phyloP scores from a whole-genome alignment of 1,140 invertebrate genomes.

The Dendrolimus kikuchii region DNA sequence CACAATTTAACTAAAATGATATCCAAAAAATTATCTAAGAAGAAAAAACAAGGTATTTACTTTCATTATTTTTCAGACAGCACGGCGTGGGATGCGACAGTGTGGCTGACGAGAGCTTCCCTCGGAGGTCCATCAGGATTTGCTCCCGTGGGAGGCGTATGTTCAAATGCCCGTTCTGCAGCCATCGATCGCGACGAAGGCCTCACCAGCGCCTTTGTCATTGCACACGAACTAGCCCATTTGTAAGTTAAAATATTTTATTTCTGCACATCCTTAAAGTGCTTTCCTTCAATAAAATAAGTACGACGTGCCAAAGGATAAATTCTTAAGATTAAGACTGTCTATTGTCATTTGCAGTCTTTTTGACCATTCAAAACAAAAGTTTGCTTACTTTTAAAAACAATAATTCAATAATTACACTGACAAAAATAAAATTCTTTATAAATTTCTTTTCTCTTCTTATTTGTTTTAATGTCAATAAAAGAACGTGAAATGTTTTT shows the following conservation, averaged over 20 bases:
- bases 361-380: too few relatives aligned
- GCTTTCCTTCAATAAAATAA: not conserved
- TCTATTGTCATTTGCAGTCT: too few relatives aligned
- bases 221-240: conserved; percentile 87
- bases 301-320: not conserved
- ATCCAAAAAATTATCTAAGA: too few relatives aligned
- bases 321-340: too few relatives aligned
- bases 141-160: conserved; percentile 84
- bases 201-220: conserved; percentile 85
- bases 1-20: too few relatives aligned
- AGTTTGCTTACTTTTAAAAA: too few relatives aligned
- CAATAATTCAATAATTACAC: too few relatives aligned
- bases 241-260: conserved; percentile 74
- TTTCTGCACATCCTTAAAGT: not conserved
- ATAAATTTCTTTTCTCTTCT: too few relatives aligned
- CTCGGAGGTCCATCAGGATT: conserved; percentile 86
- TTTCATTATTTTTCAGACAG: conserved; percentile 32
- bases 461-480: too few relatives aligned
- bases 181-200: conserved; percentile 85
- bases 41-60: too few relatives aligned
- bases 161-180: conserved; percentile 81
- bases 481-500: too few relatives aligned
- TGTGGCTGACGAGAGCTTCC: conserved; percentile 82
- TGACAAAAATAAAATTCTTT: too few relatives aligned
- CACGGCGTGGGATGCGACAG: conserved; percentile 78